Base-by-base conservation (phyloP, 1,140 invertebrate species). In the Orius insidiosus region DNA sequence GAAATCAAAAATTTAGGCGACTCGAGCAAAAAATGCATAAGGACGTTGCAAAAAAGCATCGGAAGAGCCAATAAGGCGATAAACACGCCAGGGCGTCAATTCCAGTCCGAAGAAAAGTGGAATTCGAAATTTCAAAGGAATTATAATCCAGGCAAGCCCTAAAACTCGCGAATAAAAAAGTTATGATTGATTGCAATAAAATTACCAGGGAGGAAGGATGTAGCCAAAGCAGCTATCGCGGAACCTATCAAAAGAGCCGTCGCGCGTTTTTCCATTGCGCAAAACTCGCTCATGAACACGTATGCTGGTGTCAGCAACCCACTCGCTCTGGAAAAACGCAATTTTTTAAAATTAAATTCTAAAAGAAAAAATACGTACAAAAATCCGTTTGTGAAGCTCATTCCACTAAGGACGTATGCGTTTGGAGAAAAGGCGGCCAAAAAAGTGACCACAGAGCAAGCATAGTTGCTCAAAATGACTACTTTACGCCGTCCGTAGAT, bases 1-100 rank as follows among this genome's bases (percentile, higher is more conserved):
- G 76, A 74, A 71, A 88, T 79, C 0, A 85, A 61, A 59, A 81
- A 87, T 60, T 85, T 85, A 4, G 84, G 83, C 56, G 79, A 86
- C 59, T 88, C 85, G 0, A 80, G 76, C 3, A 85, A 66, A 52
- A 77, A 76, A 37, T 70, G 64, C 39, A 83, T 69, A 0, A 70
- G 60, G 7, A 74, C 38, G 1, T 70, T 71, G 5, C 74, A 72
- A 4, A 78, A 51, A 0, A 85, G 53, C 15, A 72, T 72, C 3
- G 82, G 77, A 24, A 83, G 30, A 0, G 72, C 72, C 43, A 72
- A 70, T 0, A 70, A 50, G 5, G 76, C 63, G 0, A 87, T 80
- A 86, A 6, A 87, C 63, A 50, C 84, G 72, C 84, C 84, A 89
- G 1, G 76, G 76, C 13, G 24, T 44, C 10, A 14, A 31, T 31